Evolutionary conservation across 2,888 invertebrate species (phyloP).

Genomic region (Nebria salina): DNA sequence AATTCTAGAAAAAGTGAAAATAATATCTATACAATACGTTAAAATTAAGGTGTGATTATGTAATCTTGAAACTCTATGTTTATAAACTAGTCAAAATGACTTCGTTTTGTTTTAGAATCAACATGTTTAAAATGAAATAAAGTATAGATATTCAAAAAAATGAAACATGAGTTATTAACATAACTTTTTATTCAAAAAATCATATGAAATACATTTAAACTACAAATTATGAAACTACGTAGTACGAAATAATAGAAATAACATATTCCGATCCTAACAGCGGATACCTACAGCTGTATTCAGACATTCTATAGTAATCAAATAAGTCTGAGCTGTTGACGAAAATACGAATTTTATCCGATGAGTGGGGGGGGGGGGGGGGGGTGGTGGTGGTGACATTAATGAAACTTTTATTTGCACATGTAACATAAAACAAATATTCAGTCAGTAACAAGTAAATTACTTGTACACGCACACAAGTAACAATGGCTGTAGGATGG

Average conservation of each 20-base stretch:
- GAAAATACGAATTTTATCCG: background rate
- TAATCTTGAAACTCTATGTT: no score
- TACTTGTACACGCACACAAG: conserved; percentile 44
- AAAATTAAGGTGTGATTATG: no score
- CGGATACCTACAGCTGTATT: conserved; percentile 9
- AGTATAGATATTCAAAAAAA: background rate
- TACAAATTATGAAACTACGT: conserved; percentile 36
- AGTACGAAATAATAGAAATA: conserved; percentile 28
- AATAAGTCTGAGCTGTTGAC: conserved; percentile 25
- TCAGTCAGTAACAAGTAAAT: conserved; percentile 23
- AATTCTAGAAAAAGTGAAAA: no score
- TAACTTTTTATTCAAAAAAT: conserved; percentile 37
- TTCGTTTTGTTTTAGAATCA: no score
- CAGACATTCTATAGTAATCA: conserved; percentile 35
- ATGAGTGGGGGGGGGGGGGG: background rate
- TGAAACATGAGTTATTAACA: background rate
- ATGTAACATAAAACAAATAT: conserved; percentile 26
- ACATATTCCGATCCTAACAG: background rate
- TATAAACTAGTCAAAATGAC: no score
- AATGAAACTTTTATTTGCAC: conserved; percentile 1
- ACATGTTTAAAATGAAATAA: background rate
- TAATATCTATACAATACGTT: no score
- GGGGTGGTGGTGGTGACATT: background rate
- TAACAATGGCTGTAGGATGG: conserved; percentile 20
- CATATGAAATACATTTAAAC: conserved; percentile 40